Base-by-base conservation (phyloP, 2,113 vertebrate genomes). In the Triplophysa siluroides region DNA sequence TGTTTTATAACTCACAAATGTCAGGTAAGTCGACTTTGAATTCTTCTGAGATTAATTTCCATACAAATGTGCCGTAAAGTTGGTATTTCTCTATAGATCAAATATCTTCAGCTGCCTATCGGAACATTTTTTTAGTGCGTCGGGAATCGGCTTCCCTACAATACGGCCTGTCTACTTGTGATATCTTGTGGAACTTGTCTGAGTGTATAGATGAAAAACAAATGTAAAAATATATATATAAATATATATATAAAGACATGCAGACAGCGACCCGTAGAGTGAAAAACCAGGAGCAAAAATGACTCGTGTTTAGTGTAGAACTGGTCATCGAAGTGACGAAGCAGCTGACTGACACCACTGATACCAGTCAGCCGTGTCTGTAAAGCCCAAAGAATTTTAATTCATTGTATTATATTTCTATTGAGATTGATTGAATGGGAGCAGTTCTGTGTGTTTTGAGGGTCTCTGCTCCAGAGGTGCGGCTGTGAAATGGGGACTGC, bases 351-450 rank as follows among this genome's bases (percentile, higher is more conserved):
- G 91, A 88, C 88, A 86, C 90, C 86, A 88, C 89, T 90, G 89
- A 85, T 89, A 88, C 84, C 89, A 86, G 92, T 93, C 91, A 90
- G 91, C 90, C 88, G 88, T 91, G 87, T 92, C 88, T 87, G 82
- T 85, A 74, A 91, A 94, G 91, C 91, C 92, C 92, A 93, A 94
- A 94, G 91, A 93, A 90, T 88, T 91, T 89, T 88, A 88, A 91
- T 89, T 92, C 71, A 88, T 91, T 90, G 89, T 82, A 85, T 83
- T 89, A 86, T 75, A 62, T 91, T 91, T 92, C 87, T 87, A 88
- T 82, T 89, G 83, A 90, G 85, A 87, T 88, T 81, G 86, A 90
- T 85, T 88, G 90, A 89, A 88, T 86, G 86, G 82, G 86, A 88
- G 89, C 90, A 91, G 89, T 87, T 91, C 85, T 88, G 83, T 91